phyloP scores from a whole-genome alignment of 2,797 vertebrate species.

The Chloroceryle inda region DNA sequence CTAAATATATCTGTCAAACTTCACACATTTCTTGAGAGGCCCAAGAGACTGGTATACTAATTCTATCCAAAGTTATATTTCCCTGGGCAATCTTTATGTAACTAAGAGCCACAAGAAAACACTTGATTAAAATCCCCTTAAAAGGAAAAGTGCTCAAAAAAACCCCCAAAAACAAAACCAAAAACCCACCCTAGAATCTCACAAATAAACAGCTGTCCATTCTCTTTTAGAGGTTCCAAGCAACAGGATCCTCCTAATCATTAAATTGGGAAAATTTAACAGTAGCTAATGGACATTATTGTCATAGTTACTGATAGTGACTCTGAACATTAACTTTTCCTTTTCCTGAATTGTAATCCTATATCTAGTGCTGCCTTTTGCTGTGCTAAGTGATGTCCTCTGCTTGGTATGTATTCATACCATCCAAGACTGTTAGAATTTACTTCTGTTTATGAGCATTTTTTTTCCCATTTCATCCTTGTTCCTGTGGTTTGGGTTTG shows the following conservation, averaged over 20 bases:
- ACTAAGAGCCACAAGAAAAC: neutral
- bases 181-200: neutral
- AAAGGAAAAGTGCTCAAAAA: neutral
- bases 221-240: neutral
- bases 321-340: neutral
- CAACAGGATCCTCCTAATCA: neutral
- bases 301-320: neutral
- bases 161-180: no score
- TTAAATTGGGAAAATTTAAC: neutral
- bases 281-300: neutral
- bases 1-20: slow-evolving; percentile 32
- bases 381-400: neutral
- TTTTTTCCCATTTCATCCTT: neutral
- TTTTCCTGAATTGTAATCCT: neutral
- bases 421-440: neutral
- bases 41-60: neutral
- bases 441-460: neutral
- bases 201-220: neutral
- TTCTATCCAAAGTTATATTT: neutral
- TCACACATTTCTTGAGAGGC: neutral
- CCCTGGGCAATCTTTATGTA: neutral
- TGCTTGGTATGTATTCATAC: neutral
- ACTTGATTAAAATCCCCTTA: neutral
- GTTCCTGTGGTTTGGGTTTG: neutral
- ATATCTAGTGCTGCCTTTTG: neutral